These are phyloP conservation scores for Borostomias antarcticus DNA, from an alignment of 2,797 vertebrate genomes.

Conservation along the genomic window DNA sequence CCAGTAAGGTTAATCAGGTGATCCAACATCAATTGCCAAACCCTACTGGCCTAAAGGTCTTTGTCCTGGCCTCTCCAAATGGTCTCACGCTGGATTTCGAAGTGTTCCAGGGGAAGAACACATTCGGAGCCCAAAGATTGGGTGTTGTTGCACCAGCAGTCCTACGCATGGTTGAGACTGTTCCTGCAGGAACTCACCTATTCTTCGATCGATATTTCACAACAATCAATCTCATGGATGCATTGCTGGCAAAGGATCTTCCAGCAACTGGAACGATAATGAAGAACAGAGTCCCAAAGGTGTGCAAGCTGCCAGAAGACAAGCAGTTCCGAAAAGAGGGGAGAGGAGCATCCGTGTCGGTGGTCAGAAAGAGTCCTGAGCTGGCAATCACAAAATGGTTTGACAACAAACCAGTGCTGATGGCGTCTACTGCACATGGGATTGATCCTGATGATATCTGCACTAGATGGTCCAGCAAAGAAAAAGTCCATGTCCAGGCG, in stretches of 20 bases:
- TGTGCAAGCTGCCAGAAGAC: conserved; percentile 14
- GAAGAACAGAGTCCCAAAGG: conserved; percentile 21
- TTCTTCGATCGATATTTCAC: conserved; percentile 46
- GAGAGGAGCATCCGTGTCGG: conserved; percentile 23
- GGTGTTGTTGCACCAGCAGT: conserved; percentile 26
- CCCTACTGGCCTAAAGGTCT: conserved; percentile 39
- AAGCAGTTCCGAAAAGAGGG: conserved; percentile 26
- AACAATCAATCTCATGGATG: conserved; percentile 21
- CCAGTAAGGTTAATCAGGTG: no score
- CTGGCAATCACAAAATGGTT: conserved; percentile 35
- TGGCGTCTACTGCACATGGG: conserved; percentile 23
- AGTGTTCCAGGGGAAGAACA: conserved; percentile 35
- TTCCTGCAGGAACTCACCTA: conserved; percentile 27
- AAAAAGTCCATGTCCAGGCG: conserved; percentile 37
- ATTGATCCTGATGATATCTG: conserved; percentile 34
- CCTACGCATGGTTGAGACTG: conserved; percentile 22
- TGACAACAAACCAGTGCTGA: conserved; percentile 37
- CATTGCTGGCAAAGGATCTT: conserved; percentile 27
- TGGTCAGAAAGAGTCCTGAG: conserved; percentile 24
- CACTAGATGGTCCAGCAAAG: conserved; percentile 37
- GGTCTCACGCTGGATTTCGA: conserved; percentile 42
- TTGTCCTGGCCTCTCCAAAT: conserved; percentile 41
- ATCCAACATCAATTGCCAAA: no score
- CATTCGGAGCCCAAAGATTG: conserved; percentile 17
- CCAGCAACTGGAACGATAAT: conserved; percentile 26